phyloP scores from a whole-genome alignment of 2,797 vertebrate genomes.

The Notoglanidium macrostoma region DNA sequence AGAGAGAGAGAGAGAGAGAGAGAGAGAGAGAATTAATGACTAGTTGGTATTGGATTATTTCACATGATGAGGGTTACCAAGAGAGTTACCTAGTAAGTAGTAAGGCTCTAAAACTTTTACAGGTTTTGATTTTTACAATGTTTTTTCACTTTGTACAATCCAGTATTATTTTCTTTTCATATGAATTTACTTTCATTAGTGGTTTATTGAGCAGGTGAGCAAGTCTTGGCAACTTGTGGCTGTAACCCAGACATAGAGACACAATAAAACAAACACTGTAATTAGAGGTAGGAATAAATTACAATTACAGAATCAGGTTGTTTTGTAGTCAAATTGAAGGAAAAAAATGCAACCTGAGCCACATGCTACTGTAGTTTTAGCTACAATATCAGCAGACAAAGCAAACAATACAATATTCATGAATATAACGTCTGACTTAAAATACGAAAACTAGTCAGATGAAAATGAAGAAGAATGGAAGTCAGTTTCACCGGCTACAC shows the following conservation, averaged over 20 bases:
- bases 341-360: background rate
- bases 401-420: background rate
- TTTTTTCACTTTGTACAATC: background rate
- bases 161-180: background rate
- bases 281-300: background rate
- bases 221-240: conserved; percentile 49
- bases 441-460: background rate
- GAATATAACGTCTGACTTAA: background rate
- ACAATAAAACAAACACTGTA: background rate
- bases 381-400: background rate
- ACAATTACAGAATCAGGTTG: background rate
- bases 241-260: conserved; percentile 30
- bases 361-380: background rate
- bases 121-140: background rate
- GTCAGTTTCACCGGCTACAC: background rate
- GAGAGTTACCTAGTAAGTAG: background rate
- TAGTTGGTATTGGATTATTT: background rate
- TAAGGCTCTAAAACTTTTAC: background rate
- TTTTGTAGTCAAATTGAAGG: background rate
- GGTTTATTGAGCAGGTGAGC: conserved; percentile 56
- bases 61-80: no score
- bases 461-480: background rate
- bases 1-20: background rate
- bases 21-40: background rate
- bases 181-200: background rate